These are phyloP conservation scores for Cheumatopsyche charites DNA, from an alignment of 1,140 invertebrate species.

Conservation along the genomic window DNA sequence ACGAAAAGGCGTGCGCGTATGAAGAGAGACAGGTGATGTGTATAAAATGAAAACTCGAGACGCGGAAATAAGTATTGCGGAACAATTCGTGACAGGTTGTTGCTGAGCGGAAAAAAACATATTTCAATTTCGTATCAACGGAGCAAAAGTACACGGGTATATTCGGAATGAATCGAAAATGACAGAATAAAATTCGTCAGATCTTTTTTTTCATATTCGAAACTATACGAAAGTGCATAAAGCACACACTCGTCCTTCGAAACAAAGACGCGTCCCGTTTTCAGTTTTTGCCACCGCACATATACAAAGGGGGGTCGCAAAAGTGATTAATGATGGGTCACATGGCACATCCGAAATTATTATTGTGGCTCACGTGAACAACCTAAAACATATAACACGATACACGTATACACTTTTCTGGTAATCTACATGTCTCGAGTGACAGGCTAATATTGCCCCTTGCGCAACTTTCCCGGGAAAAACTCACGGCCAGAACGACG, in stretches of 20 bases:
- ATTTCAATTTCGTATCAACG: conserved; percentile 9
- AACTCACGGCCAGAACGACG: not conserved
- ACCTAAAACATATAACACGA: not conserved
- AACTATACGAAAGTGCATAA: too few relatives aligned
- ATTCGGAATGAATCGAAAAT: too few relatives aligned
- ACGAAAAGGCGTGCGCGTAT: too few relatives aligned
- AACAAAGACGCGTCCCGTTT: conserved; percentile 5
- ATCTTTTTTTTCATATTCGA: too few relatives aligned
- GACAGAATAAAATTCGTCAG: too few relatives aligned
- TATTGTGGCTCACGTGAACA: conserved; percentile 7
- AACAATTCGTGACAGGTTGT: conserved; percentile 6
- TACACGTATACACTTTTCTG: conserved; percentile 22
- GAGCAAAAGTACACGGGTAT: not conserved
- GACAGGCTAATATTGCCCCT: conserved; percentile 22
- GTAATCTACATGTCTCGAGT: conserved; percentile 28
- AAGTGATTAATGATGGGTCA: conserved; percentile 29
- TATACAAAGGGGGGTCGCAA: not conserved
- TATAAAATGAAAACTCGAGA: not conserved
- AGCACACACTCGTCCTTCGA: too few relatives aligned
- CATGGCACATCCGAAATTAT: conserved; percentile 19
- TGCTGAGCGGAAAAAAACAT: not conserved
- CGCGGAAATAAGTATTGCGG: not conserved
- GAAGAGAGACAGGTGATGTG: too few relatives aligned
- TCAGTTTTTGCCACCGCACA: too few relatives aligned
- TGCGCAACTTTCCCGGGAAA: conserved; percentile 7